These are phyloP conservation scores for Pachyramphus minor DNA, from an alignment of 2,113 vertebrate species.

Conservation along the genomic window DNA sequence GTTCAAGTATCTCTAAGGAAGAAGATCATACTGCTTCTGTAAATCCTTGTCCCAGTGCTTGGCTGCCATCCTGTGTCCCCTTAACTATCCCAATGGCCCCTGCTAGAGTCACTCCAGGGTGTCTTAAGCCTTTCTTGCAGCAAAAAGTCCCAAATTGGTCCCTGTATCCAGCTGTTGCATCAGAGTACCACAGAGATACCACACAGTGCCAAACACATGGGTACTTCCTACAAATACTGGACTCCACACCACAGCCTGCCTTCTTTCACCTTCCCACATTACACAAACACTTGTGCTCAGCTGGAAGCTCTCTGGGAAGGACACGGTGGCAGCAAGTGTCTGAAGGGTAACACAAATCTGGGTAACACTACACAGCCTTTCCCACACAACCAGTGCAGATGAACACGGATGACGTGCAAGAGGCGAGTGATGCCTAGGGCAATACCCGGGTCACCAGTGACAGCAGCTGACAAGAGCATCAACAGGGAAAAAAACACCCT, in stretches of 20 bases:
- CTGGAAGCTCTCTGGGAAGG: neutral
- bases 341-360: accelerated
- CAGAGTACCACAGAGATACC: neutral
- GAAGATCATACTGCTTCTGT: neutral
- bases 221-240: neutral
- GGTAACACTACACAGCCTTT: neutral
- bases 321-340: neutral
- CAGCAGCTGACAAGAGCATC: neutral
- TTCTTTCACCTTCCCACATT: neutral
- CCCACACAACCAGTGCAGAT: neutral
- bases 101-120: neutral
- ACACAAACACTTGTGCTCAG: neutral
- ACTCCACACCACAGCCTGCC: neutral
- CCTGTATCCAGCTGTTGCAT: neutral
- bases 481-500: neutral
- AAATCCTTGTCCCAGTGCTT: neutral
- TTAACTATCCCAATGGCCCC: too few relatives aligned
- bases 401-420: neutral
- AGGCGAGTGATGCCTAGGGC: neutral
- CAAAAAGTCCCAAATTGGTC: neutral
- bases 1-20: neutral
- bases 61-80: neutral
- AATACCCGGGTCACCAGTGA: neutral
- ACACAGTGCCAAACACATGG: neutral
- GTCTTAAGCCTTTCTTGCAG: neutral